Conservation (phyloP, 2,888 invertebrate species). For the Eupeodes latifasciatus region DNA sequence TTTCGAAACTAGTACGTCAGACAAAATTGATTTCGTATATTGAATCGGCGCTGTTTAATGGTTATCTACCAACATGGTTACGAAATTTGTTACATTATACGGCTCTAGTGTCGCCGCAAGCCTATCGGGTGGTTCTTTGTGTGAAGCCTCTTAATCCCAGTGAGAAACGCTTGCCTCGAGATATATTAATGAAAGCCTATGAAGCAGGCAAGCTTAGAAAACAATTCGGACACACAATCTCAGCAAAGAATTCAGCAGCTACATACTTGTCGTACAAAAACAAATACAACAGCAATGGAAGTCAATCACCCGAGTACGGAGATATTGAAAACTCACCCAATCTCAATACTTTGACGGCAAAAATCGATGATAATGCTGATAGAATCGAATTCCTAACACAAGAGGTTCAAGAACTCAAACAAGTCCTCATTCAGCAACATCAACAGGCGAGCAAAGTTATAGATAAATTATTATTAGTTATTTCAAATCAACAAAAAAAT, state of each 20-base stretch:
- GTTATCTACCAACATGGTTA: constrained; percentile 90
- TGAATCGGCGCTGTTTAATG: constrained; percentile 92
- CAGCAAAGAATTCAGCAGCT: constrained; percentile 87
- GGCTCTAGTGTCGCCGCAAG: constrained; percentile 91
- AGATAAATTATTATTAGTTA: constrained; percentile 83
- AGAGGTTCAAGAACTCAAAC: constrained; percentile 89
- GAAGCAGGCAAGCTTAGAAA: constrained; percentile 92
- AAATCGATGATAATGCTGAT: constrained; percentile 89
- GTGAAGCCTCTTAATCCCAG: constrained; percentile 93
- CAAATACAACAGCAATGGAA: constrained; percentile 88
- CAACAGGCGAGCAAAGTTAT: constrained; percentile 84
- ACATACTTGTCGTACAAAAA: constrained; percentile 88
- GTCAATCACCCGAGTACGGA: constrained; percentile 84
- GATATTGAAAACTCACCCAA: constrained; percentile 86
- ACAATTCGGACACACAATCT: constrained; percentile 88
- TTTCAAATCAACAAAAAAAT: constrained; percentile 84
- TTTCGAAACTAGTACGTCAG: constrained; percentile 92
- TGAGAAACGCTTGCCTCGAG: constrained; percentile 91
- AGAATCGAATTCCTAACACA: constrained; percentile 88
- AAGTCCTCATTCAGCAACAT: constrained; percentile 84
- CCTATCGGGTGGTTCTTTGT: constrained; percentile 91
- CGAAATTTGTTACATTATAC: constrained; percentile 91
- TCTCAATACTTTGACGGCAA: constrained; percentile 87
- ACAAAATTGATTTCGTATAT: constrained; percentile 94
- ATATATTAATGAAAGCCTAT: constrained; percentile 92